These are phyloP conservation scores for Silurus meridionalis DNA, from an alignment of 2,113 vertebrate species.

Conservation along the genomic window DNA sequence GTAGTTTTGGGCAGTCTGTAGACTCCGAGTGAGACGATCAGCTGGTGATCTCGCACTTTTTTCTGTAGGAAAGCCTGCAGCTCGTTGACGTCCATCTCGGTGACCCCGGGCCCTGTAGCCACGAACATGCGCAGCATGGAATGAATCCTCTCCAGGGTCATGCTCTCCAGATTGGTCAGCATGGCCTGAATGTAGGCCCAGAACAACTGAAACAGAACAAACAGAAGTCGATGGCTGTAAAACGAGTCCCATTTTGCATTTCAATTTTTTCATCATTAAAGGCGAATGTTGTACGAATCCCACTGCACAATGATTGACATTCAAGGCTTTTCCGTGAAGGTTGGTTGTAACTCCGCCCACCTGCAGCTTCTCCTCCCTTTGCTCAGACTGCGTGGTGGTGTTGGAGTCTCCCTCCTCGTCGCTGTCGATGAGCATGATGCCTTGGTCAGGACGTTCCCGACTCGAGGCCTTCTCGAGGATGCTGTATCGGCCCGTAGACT, in stretches of 20 bases:
- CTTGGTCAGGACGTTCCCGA: conserved; percentile 81
- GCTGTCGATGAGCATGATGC: conserved; percentile 89
- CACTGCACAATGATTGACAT: background rate
- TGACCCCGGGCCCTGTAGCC: conserved; percentile 87
- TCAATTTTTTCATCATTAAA: background rate
- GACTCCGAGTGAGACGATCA: conserved; percentile 81
- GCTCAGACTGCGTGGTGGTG: conserved; percentile 93
- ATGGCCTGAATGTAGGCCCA: conserved; percentile 99
- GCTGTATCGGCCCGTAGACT: conserved; percentile 79
- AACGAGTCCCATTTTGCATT: background rate
- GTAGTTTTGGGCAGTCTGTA: conserved; percentile 90
- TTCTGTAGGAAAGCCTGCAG: conserved; percentile 92
- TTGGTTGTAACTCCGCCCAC: conserved; percentile 62
- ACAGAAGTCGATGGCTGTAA: background rate
- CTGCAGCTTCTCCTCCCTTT: conserved; percentile 97
- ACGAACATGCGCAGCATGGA: conserved; percentile 98
- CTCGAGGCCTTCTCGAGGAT: conserved; percentile 87
- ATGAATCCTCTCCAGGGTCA: conserved; percentile 95
- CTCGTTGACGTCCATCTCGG: conserved; percentile 90
- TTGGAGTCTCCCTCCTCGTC: conserved; percentile 95
- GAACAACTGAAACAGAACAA: conserved; percentile 78
- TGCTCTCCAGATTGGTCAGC: conserved; percentile 97
- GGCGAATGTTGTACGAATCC: background rate
- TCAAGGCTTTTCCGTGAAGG: background rate
- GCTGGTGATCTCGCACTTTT: conserved; percentile 92